These are phyloP conservation scores for Egretta garzetta DNA, from an alignment of 2,113 vertebrate genomes.

Conservation along the genomic window DNA sequence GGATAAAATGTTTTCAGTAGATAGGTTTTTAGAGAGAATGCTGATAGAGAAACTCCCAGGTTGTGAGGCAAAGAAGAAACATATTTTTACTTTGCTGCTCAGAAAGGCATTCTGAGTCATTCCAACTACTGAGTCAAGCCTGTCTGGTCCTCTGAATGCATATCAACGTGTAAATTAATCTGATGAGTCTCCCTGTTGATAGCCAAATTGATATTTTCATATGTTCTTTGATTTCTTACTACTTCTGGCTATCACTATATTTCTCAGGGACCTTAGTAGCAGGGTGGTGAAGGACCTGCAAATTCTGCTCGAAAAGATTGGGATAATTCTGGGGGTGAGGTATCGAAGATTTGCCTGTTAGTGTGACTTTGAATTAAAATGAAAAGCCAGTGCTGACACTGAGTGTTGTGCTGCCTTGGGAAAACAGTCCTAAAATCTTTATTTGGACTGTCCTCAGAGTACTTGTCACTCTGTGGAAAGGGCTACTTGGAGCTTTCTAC, in stretches of 20 bases:
- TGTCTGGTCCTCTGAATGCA: not conserved
- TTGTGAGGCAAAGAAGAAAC: not conserved
- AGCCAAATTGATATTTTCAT: not conserved
- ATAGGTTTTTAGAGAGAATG: not conserved
- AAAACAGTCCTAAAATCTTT: not conserved
- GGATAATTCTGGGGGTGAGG: not conserved
- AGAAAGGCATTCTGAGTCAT: constrained; percentile 16
- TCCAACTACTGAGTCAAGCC: not conserved
- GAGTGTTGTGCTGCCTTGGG: not conserved
- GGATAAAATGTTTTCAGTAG: not conserved
- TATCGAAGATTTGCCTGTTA: not conserved
- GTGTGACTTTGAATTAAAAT: not conserved
- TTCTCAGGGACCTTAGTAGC: not conserved
- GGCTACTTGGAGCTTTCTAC: not conserved
- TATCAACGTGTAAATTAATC: not conserved
- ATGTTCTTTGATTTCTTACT: not conserved
- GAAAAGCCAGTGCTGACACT: not conserved
- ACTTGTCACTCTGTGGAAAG: not conserved
- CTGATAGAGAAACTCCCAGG: not conserved
- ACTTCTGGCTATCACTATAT: not conserved
- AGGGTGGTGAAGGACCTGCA: not conserved
- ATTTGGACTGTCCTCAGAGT: not conserved
- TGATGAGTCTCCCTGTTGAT: not conserved
- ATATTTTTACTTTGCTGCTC: not conserved
- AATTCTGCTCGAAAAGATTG: not conserved